Evolutionary conservation across 2,797 vertebrate genomes (phyloP).

Genomic region (Adrianichthys oophorus): DNA sequence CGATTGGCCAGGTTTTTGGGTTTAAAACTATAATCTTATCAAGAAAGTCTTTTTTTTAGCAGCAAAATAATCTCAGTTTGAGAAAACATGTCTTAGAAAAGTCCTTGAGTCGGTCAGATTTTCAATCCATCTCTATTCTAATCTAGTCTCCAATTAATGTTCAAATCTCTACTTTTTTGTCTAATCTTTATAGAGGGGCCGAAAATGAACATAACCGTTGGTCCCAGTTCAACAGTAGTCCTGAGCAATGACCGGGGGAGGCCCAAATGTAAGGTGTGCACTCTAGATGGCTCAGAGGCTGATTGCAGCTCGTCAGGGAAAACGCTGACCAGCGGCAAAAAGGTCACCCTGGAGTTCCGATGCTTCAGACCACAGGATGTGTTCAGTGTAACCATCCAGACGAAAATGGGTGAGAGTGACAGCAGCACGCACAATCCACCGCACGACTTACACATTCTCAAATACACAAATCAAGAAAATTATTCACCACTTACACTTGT

Average conservation of each 20-base stretch:
- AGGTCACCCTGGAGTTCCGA: conserved; percentile 58
- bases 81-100: no score
- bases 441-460: no score
- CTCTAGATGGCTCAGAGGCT: conserved; percentile 11
- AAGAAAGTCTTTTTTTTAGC: no score
- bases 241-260: conserved; percentile 35
- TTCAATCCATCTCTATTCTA: no score
- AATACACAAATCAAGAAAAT: no score
- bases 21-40: no score
- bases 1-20: no score
- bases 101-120: no score
- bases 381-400: conserved; percentile 59
- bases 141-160: no score
- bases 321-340: conserved; percentile 21
- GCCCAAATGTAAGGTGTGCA: conserved; percentile 66
- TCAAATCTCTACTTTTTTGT: background rate
- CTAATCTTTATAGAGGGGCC: conserved; percentile 46
- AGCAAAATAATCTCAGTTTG: no score
- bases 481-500: no score
- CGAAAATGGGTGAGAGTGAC: conserved; percentile 58
- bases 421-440: background rate
- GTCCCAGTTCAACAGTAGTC: conserved; percentile 39
- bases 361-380: conserved; percentile 67
- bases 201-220: conserved; percentile 42
- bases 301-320: conserved; percentile 39